Base-by-base conservation (phyloP, 2,113 vertebrate species). In the Megaleporinus macrocephalus region DNA sequence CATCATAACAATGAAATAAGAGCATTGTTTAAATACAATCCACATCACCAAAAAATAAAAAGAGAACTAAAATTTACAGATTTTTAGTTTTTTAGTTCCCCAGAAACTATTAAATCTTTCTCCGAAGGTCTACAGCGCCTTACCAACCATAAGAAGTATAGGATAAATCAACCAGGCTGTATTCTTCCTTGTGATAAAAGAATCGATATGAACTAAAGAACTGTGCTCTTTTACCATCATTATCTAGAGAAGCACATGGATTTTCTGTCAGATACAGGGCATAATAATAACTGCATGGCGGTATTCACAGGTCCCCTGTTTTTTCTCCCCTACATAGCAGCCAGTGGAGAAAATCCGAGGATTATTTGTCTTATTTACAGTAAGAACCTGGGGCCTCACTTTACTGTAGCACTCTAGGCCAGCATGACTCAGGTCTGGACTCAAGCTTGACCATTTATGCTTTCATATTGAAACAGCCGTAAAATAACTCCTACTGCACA, bases 261-360 rank as follows among this genome's bases (percentile, higher is more conserved):
- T 86, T 87, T 84, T 27, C 80, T 88, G 80, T 85, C 85, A 78
- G 6, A 69, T 41, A 20, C 71, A 57, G 18, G 22, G 62, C 47
- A 41, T 0, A 18, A 55, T 30, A 79, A 74, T 22, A 81, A 77
- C 24, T 53, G 49, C 6, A 49, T 62, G 55, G 71, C 71, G 44
- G 78, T 78, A 70, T 81, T 86, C 78, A 66, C 71, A 77, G 13
- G 49, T 84, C 73, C 44, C 55, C 26, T 18, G 49, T 2, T 51
- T 84, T 29, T 22, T 83, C 72, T 69, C 33, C 49, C 44, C 65
- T 9, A 22, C 27, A 49, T 33, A 76, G 20, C 65, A 11, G n/a
- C 70, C 27, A 22, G 49, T 71, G 18, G 65, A 74, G 59, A 77
- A 65, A 24, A 53, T 9, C 41, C 18, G 7, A 12, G 14, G 12